Evolutionary conservation across 1,140 invertebrate species (phyloP).

Genomic region (Drosophila chauvacae): DNA sequence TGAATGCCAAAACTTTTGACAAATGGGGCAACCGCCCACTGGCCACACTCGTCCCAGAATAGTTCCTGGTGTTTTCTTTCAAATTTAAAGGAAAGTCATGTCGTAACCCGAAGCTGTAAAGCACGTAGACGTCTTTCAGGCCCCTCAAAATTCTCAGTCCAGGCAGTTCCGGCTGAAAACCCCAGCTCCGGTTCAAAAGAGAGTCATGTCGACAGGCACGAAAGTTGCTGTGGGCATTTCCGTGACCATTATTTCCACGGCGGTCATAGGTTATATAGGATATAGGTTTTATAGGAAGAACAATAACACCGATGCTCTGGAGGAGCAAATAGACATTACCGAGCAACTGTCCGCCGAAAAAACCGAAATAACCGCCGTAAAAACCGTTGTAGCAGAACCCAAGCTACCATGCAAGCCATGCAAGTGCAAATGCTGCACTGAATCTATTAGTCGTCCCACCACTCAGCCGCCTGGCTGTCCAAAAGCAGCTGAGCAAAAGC

Average conservation of each 20-base stretch:
- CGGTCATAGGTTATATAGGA: constrained; percentile 71
- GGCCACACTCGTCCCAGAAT: constrained; percentile 4
- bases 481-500: not conserved
- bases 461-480: not conserved
- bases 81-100: constrained; percentile 31
- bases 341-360: constrained; percentile 86
- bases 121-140: not conserved
- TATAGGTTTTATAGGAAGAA: constrained; percentile 85
- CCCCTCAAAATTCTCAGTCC: constrained; percentile 19
- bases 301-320: constrained; percentile 89
- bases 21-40: not conserved
- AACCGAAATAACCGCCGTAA: constrained; percentile 58
- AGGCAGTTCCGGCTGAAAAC: constrained; percentile 10
- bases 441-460: not conserved
- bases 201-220: constrained; percentile 64
- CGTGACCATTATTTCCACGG: constrained; percentile 76
- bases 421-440: not conserved
- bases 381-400: not conserved
- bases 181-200: not conserved
- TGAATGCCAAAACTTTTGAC: not conserved
- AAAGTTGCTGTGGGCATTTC: constrained; percentile 63
- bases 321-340: constrained; percentile 90
- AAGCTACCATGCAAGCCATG: not conserved
- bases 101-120: constrained; percentile 40
- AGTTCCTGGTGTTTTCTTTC: constrained; percentile 37